Conservation (phyloP, 2,113 vertebrate genomes). For the Archocentrus centrarchus region DNA sequence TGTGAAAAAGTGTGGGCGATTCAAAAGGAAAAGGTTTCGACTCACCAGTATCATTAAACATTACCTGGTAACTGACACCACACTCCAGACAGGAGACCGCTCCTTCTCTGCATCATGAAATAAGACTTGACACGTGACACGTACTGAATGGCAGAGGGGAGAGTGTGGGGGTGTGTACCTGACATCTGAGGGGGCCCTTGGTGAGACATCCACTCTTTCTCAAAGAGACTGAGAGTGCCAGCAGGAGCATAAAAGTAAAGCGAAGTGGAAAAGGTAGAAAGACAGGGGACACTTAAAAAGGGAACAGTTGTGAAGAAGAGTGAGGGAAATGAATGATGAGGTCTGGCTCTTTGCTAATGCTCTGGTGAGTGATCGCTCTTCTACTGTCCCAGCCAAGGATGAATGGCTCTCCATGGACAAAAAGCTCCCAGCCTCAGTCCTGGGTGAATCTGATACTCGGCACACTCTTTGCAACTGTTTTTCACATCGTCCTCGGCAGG, state of each 20-base stretch:
- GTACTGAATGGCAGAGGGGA: background rate
- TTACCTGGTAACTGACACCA: constrained; percentile 17
- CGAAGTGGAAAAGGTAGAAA: constrained; percentile 25
- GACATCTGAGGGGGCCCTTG: constrained; percentile 13
- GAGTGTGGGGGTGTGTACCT: background rate
- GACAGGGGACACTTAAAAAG: constrained; percentile 4
- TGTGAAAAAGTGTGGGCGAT: constrained; percentile 5
- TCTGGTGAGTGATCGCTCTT: constrained; percentile 53
- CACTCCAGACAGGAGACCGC: background rate
- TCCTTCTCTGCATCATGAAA: constrained; percentile 1
- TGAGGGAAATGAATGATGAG: constrained; percentile 46
- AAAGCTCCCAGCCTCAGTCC: constrained; percentile 37
- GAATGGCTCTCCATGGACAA: constrained; percentile 60
- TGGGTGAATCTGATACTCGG: constrained; percentile 49
- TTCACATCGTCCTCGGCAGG: constrained; percentile 44
- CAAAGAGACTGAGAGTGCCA: background rate
- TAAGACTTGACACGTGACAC: constrained; percentile 12
- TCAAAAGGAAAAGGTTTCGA: background rate
- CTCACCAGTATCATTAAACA: constrained; percentile 12
- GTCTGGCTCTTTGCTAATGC: constrained; percentile 60
- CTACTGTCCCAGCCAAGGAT: constrained; percentile 47
- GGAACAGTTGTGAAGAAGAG: constrained; percentile 26
- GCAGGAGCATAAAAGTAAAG: background rate
- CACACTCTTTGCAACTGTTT: constrained; percentile 57
- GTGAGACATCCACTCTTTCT: constrained; percentile 9